Evolutionary conservation across 1,140 invertebrate species (phyloP).

Genomic region (Thereuonema tuberculata): DNA sequence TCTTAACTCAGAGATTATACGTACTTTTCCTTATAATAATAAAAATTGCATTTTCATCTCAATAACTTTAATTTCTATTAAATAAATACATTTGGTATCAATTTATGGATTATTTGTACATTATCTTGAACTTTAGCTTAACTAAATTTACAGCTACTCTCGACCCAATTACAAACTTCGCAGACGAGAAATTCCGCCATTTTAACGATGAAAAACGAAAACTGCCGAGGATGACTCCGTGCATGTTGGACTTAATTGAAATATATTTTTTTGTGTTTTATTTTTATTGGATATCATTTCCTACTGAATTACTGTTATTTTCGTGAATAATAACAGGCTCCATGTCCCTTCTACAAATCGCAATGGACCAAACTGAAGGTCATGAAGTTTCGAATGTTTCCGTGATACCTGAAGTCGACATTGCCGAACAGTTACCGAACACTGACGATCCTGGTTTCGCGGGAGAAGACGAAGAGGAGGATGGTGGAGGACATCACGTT

Average conservation of each 20-base stretch:
- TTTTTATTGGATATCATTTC: neutral
- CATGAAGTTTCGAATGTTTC: conserved; percentile 10
- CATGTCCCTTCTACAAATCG: neutral
- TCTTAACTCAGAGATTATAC: no score
- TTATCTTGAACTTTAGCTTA: no score
- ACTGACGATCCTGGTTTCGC: conserved; percentile 25
- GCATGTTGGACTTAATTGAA: no score
- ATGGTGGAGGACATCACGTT: neutral
- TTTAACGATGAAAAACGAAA: conserved; percentile 5
- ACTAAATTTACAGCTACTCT: no score
- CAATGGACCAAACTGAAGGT: neutral
- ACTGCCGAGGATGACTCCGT: neutral
- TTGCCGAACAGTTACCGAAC: conserved; percentile 33
- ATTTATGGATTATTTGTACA: no score
- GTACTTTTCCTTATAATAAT: no score
- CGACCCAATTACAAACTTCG: no score
- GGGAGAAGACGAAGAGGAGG: conserved; percentile 1
- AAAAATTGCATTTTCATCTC: no score
- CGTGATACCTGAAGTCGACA: conserved; percentile 31
- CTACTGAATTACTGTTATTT: neutral
- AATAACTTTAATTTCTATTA: no score
- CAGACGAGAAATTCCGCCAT: no score
- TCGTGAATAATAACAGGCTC: neutral
- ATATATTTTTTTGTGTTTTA: no score
- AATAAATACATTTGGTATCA: no score